phyloP scores from a whole-genome alignment of 2,888 invertebrate species.

The Drosophila hamatofila region DNA sequence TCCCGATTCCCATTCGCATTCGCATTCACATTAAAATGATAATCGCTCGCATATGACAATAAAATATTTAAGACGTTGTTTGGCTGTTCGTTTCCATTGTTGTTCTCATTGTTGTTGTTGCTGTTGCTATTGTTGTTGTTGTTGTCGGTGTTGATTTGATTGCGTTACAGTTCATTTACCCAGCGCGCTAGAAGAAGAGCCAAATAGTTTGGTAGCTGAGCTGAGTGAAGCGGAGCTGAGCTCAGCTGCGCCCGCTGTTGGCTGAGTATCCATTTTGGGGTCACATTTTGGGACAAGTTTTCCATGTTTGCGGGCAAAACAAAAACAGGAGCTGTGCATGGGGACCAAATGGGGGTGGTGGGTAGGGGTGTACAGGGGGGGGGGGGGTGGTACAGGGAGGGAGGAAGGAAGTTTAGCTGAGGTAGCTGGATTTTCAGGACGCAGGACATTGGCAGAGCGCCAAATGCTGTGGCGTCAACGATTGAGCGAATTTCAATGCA shows the following conservation, averaged over 20 bases:
- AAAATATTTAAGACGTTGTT: constrained; percentile 67
- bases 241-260: constrained; percentile 12
- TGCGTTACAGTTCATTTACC: constrained; percentile 81
- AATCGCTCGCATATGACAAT: constrained; percentile 57
- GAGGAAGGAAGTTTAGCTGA: background rate
- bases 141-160: constrained; percentile 75
- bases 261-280: constrained; percentile 65
- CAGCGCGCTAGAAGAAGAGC: constrained; percentile 28
- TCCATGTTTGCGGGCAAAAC: constrained; percentile 38
- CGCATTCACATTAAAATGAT: constrained; percentile 35
- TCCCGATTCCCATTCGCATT: constrained; percentile 3
- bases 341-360: background rate
- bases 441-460: constrained; percentile 61
- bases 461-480: constrained; percentile 58
- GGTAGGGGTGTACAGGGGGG: background rate
- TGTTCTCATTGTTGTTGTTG: constrained; percentile 37
- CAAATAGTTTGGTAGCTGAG: constrained; percentile 9
- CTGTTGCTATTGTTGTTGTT: constrained; percentile 53
- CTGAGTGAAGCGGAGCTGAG: background rate
- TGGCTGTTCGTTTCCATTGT: constrained; percentile 19
- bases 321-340: background rate
- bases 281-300: constrained; percentile 70
- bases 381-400: too few species aligned
- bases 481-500: constrained; percentile 79
- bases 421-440: constrained; percentile 12